These are phyloP conservation scores for Lithophane semibrunnea DNA, from an alignment of 2,888 invertebrate genomes.

Conservation along the genomic window DNA sequence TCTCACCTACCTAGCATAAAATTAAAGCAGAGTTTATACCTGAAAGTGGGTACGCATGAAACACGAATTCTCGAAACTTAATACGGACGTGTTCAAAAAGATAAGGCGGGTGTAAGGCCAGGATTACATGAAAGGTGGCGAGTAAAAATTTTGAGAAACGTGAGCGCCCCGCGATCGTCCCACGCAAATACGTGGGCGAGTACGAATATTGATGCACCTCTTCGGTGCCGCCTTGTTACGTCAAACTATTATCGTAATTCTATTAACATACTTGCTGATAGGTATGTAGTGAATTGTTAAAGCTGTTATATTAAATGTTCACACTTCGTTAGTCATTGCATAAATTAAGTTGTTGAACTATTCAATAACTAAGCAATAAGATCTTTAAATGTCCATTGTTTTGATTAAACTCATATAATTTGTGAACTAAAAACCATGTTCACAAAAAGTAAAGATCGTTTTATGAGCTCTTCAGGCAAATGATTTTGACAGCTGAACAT, in stretches of 20 bases:
- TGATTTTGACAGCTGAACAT: background rate
- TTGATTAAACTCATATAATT: background rate
- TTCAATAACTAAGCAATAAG: slow-evolving; percentile 14
- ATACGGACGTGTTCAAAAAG: slow-evolving; percentile 71
- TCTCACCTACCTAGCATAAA: slow-evolving; percentile 65
- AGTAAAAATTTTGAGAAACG: slow-evolving; percentile 79
- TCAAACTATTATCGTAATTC: slow-evolving; percentile 75
- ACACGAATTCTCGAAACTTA: slow-evolving; percentile 73
- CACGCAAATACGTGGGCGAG: slow-evolving; percentile 80
- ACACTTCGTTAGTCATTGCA: slow-evolving; percentile 67
- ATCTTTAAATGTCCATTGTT: background rate
- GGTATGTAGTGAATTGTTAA: slow-evolving; percentile 39
- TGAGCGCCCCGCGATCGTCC: slow-evolving; percentile 70
- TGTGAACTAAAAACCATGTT: background rate
- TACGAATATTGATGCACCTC: slow-evolving; percentile 81
- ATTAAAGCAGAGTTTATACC: slow-evolving; percentile 67
- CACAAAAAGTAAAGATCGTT: background rate
- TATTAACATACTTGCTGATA: slow-evolving; percentile 70
- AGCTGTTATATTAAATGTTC: slow-evolving; percentile 60
- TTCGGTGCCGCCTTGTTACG: slow-evolving; percentile 73
- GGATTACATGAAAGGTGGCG: slow-evolving; percentile 76
- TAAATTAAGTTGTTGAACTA: slow-evolving; percentile 64
- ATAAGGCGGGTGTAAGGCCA: slow-evolving; percentile 74
- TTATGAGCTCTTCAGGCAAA: background rate
- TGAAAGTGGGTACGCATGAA: slow-evolving; percentile 58